Conservation (phyloP, 2,113 vertebrate species). For the Turnix velox region DNA sequence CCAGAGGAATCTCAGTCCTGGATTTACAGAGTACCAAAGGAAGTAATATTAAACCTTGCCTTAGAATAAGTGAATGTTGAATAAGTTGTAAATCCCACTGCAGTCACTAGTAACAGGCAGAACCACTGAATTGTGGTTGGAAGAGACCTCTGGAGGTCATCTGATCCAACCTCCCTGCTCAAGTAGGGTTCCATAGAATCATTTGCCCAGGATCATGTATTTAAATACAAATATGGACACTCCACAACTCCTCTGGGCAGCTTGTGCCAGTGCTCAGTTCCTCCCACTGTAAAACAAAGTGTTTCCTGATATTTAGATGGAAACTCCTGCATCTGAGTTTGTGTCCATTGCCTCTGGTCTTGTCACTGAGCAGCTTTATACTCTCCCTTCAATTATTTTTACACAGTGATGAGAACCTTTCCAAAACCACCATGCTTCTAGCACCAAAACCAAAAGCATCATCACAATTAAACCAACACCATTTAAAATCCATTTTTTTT, state of each 20-base stretch:
- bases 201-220: neutral
- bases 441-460: neutral
- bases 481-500: neutral
- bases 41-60: neutral
- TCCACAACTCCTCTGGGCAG: neutral
- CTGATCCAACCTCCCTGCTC: neutral
- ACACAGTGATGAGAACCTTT: neutral
- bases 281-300: neutral
- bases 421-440: neutral
- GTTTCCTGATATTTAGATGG: neutral
- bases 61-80: no score
- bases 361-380: neutral
- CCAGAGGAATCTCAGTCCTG: conserved; percentile 25
- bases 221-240: neutral
- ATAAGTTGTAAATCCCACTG: neutral
- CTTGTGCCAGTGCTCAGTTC: neutral
- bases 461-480: neutral
- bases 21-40: conserved; percentile 41
- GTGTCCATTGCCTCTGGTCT: neutral
- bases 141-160: neutral
- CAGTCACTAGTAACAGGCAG: neutral
- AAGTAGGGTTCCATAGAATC: neutral
- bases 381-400: neutral
- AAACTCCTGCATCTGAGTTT: neutral
- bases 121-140: neutral